These are phyloP conservation scores for Percopsis transmontana DNA, from an alignment of 2,113 vertebrate genomes.

Conservation along the genomic window DNA sequence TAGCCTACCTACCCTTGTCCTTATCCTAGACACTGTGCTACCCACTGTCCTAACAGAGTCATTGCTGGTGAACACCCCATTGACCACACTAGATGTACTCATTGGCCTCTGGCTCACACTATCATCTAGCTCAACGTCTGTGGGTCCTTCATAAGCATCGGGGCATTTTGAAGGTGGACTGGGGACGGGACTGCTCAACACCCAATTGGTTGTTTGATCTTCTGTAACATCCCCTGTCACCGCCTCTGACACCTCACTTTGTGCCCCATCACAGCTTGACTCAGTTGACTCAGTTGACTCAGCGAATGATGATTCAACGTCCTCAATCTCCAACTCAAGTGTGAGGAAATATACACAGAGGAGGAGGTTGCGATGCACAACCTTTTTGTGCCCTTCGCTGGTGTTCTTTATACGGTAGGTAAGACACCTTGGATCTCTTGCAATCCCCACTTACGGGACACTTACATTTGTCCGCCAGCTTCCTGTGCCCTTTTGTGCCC, in stretches of 20 bases:
- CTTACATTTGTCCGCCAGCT: constrained; percentile 27
- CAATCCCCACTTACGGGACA: constrained; percentile 1
- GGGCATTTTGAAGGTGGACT: neutral
- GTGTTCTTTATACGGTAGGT: constrained; percentile 3
- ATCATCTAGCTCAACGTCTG: neutral
- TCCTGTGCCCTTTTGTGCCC: neutral
- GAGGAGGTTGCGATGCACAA: constrained; percentile 2
- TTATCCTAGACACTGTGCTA: neutral
- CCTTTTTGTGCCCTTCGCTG: constrained; percentile 3
- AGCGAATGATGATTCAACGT: neutral
- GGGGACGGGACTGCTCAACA: neutral
- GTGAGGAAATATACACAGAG: neutral
- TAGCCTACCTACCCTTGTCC: constrained; percentile 1
- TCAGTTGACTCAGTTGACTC: neutral
- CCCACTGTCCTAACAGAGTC: neutral
- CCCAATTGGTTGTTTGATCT: neutral
- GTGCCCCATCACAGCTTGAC: neutral
- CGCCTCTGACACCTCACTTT: neutral
- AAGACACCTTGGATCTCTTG: constrained; percentile 5
- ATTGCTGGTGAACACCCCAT: neutral
- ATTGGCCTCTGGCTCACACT: constrained; percentile 1
- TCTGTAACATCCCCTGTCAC: neutral
- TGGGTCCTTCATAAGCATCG: neutral
- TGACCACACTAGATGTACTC: neutral
- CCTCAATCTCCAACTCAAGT: neutral